Base-by-base conservation (phyloP, 2,797 vertebrate genomes). In the Alcedo quadribrachys region DNA sequence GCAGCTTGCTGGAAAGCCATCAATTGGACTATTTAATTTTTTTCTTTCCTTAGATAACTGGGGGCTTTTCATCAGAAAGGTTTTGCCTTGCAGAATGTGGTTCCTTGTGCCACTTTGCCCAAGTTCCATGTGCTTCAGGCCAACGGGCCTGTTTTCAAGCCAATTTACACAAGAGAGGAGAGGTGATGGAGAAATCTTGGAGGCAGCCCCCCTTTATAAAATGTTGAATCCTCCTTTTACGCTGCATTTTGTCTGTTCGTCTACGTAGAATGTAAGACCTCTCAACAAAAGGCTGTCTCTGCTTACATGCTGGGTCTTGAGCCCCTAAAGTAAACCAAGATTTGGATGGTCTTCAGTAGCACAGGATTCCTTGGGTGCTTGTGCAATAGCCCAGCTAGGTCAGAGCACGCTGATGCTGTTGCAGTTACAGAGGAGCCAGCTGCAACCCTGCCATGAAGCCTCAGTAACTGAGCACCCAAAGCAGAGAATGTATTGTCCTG, bases 351-450 rank as follows among this genome's bases (percentile, higher is more conserved):
- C 17, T 82, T 33, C 37, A 43, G 0, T 1, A 68, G 24, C 51
- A 5, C 32, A 43, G 51, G 66, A 54, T 32, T 62, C 60, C 53
- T 27, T 71, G n/a, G 9, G 15, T n/a, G 12, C 2, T 0, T 5
- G 45, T 3, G 27, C 32, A 55, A 8, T 3, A 35, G 33, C 30
- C 27, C 24, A 18, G 10, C 46, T 37, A 46, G 32, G 27, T 24
- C 62, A 42, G 35, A 28, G 46, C 55, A 55, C 1, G 2, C 5
- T 2, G 0, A 4, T 13, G 33, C 35, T 66, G 7, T 13, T 67
- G 20, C 27, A 63, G 3, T 40, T 14, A 3, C 0, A 32, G 35
- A 43, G 62, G 19, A 55, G 21, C 6, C 3, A 42, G 28, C 13
- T 58, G 66, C 76, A 60, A 62, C 40, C 32, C 61, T 60, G n/a